phyloP scores from a whole-genome alignment of 1,140 invertebrate genomes.

The Formica exsecta region DNA sequence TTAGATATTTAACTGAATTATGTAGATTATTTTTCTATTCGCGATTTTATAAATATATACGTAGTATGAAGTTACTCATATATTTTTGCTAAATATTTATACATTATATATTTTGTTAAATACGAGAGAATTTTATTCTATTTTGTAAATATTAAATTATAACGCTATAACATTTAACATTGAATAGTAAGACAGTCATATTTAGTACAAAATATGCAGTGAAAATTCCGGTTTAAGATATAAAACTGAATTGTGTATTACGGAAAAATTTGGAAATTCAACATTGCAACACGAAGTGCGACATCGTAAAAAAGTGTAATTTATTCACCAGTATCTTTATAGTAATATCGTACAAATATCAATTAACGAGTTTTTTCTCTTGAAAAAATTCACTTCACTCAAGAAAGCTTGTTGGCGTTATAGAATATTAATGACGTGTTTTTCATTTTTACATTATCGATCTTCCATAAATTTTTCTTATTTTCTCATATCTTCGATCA shows the following conservation, averaged over 20 bases:
- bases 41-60: constrained; percentile 2
- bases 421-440: constrained; percentile 29
- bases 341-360: neutral
- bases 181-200: neutral
- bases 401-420: constrained; percentile 13
- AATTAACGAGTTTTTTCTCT: constrained; percentile 11
- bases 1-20: neutral
- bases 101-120: neutral
- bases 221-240: neutral
- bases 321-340: neutral
- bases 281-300: too few species aligned
- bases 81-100: neutral
- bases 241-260: neutral
- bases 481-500: constrained; percentile 40
- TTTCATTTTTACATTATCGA: constrained; percentile 29
- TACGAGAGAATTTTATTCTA: neutral
- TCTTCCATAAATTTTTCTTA: constrained; percentile 8
- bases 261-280: neutral
- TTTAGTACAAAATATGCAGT: neutral
- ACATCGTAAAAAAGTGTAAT: neutral
- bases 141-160: neutral
- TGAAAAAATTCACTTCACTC: constrained; percentile 10
- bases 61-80: neutral
- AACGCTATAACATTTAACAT: constrained; percentile 3
- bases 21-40: neutral